Conservation (phyloP, 2,888 invertebrate species). For the Lycia hirtaria region DNA sequence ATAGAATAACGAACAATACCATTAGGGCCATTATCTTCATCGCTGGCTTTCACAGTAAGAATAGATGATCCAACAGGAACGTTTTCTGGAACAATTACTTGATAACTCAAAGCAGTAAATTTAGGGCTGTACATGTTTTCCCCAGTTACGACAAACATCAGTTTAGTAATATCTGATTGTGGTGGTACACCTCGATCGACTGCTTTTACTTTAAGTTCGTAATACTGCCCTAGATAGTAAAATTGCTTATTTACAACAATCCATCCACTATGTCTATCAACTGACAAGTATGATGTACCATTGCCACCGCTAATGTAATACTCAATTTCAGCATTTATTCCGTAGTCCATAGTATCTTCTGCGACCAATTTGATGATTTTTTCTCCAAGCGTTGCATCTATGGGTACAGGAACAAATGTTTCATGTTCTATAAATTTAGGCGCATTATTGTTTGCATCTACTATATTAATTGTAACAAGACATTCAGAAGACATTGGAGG, state of each 20-base stretch:
- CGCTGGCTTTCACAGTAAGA: slow-evolving; percentile 93
- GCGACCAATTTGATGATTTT: slow-evolving; percentile 90
- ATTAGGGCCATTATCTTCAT: slow-evolving; percentile 95
- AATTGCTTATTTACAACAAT: slow-evolving; percentile 88
- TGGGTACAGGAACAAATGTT: slow-evolving; percentile 93
- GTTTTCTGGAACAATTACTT: slow-evolving; percentile 96
- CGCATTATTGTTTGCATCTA: slow-evolving; percentile 96
- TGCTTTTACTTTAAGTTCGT: slow-evolving; percentile 89
- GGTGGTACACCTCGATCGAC: slow-evolving; percentile 95
- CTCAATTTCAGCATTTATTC: slow-evolving; percentile 95
- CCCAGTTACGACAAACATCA: slow-evolving; percentile 92
- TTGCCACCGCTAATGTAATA: slow-evolving; percentile 91
- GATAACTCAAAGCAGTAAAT: slow-evolving; percentile 93
- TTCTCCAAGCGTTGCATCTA: slow-evolving; percentile 89
- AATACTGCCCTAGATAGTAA: slow-evolving; percentile 86
- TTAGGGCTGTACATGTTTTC: slow-evolving; percentile 92
- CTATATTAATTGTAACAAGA: slow-evolving; percentile 93
- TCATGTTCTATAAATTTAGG: slow-evolving; percentile 92
- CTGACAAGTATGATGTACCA: slow-evolving; percentile 89
- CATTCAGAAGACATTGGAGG: slow-evolving; percentile 97
- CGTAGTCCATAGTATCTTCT: slow-evolving; percentile 91
- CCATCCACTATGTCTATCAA: slow-evolving; percentile 93
- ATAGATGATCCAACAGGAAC: slow-evolving; percentile 94
- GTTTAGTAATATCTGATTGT: slow-evolving; percentile 90
- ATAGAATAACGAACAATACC: slow-evolving; percentile 94